Percentiles rank a stretch among this genome's conserved stretches.
Evolutionary conservation across 2,113 vertebrate species (phyloP).

Genomic region (Salvelinus namaycush): DNA sequence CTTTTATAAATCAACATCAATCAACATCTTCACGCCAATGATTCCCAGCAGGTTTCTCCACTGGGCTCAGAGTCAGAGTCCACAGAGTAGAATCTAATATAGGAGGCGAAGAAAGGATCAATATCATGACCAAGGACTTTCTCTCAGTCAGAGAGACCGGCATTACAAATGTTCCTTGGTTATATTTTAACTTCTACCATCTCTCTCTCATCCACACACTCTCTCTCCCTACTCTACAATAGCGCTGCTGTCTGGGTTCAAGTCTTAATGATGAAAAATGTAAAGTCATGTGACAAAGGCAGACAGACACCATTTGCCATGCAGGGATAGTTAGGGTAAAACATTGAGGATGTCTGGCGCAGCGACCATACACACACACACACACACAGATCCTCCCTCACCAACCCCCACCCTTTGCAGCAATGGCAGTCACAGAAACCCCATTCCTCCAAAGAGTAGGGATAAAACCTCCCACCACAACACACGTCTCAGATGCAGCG

Average conservation of each 20-base stretch:
- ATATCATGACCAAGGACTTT: constrained; percentile 53
- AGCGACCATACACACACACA: background rate
- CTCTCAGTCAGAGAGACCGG: constrained; percentile 2
- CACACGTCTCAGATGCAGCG: background rate
- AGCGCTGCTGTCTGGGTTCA: constrained; percentile 18
- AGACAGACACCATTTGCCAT: constrained; percentile 19
- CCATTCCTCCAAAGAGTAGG: no score
- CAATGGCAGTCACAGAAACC: no score
- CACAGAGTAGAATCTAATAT: constrained; percentile 49
- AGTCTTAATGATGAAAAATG: constrained; percentile 39
- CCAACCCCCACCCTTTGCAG: no score
- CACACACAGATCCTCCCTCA: background rate
- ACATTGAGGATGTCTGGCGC: background rate
- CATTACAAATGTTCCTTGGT: constrained; percentile 29
- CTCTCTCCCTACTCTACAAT: background rate
- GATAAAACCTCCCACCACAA: background rate
- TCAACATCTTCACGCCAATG: constrained; percentile 53
- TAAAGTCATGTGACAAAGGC: background rate
- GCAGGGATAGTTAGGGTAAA: constrained; percentile 8
- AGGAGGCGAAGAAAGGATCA: constrained; percentile 33
- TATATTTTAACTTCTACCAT: constrained; percentile 28
- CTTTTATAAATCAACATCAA: constrained; percentile 58
- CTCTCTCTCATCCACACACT: no score
- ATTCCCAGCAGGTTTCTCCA: constrained; percentile 42
- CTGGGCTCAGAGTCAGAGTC: constrained; percentile 29